These are phyloP conservation scores for Drosophila lacicola DNA, from an alignment of 2,888 invertebrate genomes.

Conservation along the genomic window DNA sequence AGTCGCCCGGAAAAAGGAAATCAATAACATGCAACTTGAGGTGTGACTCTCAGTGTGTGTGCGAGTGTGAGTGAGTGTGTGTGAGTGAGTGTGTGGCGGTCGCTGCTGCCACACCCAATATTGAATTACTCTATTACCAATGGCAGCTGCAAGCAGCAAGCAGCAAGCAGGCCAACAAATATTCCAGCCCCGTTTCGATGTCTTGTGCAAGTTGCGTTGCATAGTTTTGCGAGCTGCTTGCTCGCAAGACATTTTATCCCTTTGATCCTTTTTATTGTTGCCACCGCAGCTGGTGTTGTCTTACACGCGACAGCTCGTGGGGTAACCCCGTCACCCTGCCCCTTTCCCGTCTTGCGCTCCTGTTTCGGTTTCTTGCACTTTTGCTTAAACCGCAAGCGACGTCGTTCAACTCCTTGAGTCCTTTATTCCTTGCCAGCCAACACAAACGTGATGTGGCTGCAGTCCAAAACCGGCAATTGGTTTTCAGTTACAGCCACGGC, in stretches of 20 bases:
- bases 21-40: constrained; percentile 49
- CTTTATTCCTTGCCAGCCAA: constrained; percentile 3
- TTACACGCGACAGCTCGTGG: constrained; percentile 36
- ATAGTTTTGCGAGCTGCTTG: constrained; percentile 32
- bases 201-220: constrained; percentile 52
- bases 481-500: constrained; percentile 58
- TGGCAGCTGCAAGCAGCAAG: constrained; percentile 13
- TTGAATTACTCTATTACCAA: constrained; percentile 72
- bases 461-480: constrained; percentile 65
- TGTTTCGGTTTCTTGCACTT: background rate
- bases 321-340: background rate
- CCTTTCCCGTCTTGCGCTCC: background rate
- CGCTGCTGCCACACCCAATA: constrained; percentile 64
- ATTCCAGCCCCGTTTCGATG: constrained; percentile 23
- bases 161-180: constrained; percentile 24
- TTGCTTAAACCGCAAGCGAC: constrained; percentile 44
- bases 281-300: constrained; percentile 72
- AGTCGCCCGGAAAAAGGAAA: constrained; percentile 33
- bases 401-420: constrained; percentile 20
- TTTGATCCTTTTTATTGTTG: constrained; percentile 70
- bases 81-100: constrained; percentile 3
- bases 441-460: constrained; percentile 63
- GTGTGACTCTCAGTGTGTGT: constrained; percentile 6
- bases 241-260: constrained; percentile 65
- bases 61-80: constrained; percentile 1